Evolutionary conservation across 2,797 vertebrate species (phyloP).

Genomic region (Mormyrus proboscirostris): DNA sequence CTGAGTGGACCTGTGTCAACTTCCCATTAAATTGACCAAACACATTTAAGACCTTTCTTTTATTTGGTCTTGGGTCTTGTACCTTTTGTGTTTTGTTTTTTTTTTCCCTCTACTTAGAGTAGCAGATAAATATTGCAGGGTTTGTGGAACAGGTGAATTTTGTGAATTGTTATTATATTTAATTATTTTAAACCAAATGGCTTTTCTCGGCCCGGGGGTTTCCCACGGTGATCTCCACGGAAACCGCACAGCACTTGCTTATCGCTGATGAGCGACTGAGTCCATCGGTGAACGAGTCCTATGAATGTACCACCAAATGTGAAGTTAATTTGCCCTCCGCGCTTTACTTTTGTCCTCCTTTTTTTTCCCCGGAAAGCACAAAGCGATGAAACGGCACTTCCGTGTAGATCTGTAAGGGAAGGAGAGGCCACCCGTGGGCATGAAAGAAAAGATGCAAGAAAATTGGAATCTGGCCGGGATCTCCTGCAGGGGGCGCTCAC

Average conservation of each 20-base stretch:
- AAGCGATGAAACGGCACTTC: slow-evolving; percentile 34
- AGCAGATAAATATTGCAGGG: slow-evolving; percentile 30
- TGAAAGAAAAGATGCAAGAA: slow-evolving; percentile 20
- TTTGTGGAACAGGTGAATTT: slow-evolving; percentile 35
- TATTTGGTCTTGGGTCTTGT: not conserved
- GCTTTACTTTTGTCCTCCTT: slow-evolving; percentile 21
- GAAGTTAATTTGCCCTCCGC: slow-evolving; percentile 47
- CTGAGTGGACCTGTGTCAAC: slow-evolving; percentile 2
- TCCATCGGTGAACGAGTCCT: slow-evolving; percentile 27
- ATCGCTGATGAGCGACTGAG: not conserved
- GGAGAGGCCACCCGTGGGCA: slow-evolving; percentile 20
- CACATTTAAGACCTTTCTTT: slow-evolving; percentile 6
- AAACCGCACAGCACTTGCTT: slow-evolving; percentile 16
- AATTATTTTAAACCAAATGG: slow-evolving; percentile 34
- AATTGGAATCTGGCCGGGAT: slow-evolving; percentile 1
- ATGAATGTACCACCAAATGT: slow-evolving; percentile 70
- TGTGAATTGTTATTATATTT: slow-evolving; percentile 45
- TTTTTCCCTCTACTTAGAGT: not conserved
- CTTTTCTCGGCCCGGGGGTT: not conserved
- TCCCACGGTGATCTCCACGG: slow-evolving; percentile 29
- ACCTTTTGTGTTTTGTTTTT: slow-evolving; percentile 3
- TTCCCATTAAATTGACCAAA: slow-evolving; percentile 13
- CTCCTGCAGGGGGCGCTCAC: not conserved
- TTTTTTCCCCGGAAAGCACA: slow-evolving; percentile 53
- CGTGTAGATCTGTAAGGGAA: not conserved